Percentiles rank a stretch among this genome's conserved stretches.
Conservation (phyloP, 2,888 invertebrate genomes). For the Zeuzera pyrina region DNA sequence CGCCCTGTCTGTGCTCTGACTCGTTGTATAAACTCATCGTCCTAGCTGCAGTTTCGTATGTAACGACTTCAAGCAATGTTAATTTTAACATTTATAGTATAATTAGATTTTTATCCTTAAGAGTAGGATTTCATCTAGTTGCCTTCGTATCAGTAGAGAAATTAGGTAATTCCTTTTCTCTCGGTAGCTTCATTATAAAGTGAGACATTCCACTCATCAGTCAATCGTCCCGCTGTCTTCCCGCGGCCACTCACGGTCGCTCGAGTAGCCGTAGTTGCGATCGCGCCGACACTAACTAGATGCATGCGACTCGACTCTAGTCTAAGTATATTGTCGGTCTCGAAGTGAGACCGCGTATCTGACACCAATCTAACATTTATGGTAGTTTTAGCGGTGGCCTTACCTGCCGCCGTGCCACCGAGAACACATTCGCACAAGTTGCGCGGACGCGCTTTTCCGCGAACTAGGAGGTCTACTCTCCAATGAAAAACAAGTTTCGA, state of each 20-base stretch:
- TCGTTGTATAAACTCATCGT: conserved; percentile 18
- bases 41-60: no score
- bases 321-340: conserved; percentile 15
- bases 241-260: conserved; percentile 23
- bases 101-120: conserved; percentile 71
- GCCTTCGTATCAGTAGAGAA: conserved; percentile 70
- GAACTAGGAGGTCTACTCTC: neutral
- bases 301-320: conserved; percentile 27
- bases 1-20: no score
- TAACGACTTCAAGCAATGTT: conserved; percentile 56
- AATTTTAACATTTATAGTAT: conserved; percentile 68
- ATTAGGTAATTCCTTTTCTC: conserved; percentile 67
- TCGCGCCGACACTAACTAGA: conserved; percentile 54
- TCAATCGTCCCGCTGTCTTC: conserved; percentile 55
- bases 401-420: conserved; percentile 5
- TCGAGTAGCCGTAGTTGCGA: conserved; percentile 19
- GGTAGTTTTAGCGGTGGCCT: conserved; percentile 15
- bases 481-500: no score
- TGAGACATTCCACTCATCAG: conserved; percentile 48
- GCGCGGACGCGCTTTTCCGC: neutral
- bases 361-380: conserved; percentile 25
- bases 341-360: conserved; percentile 57
- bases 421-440: neutral
- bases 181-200: conserved; percentile 55
- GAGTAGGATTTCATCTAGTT: conserved; percentile 72